Percentiles rank a stretch among this genome's conserved stretches.
Conservation (phyloP, 1,140 invertebrate species). For the Pseudomyrmex cubaensis region DNA sequence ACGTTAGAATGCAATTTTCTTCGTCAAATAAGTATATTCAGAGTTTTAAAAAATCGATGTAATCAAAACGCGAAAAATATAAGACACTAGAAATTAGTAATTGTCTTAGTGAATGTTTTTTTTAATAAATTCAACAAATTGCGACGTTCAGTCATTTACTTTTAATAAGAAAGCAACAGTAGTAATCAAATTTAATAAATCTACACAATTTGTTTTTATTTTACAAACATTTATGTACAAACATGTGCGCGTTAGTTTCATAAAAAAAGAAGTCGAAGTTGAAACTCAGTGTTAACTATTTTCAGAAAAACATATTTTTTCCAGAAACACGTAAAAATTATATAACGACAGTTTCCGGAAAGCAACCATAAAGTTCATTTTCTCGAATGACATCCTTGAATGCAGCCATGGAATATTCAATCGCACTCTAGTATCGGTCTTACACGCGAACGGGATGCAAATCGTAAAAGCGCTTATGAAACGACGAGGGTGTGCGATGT, state of each 20-base stretch:
- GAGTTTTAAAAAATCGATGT: background rate
- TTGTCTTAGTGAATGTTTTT: too few relatives aligned
- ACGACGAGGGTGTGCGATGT: conserved; percentile 41
- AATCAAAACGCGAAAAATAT: too few relatives aligned
- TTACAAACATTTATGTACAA: background rate
- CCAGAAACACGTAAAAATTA: background rate
- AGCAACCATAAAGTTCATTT: conserved; percentile 2
- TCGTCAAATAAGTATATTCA: background rate
- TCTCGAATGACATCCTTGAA: background rate
- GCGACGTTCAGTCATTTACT: too few relatives aligned
- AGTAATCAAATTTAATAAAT: too few relatives aligned
- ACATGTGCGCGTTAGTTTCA: too few relatives aligned
- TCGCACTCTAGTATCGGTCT: conserved; percentile 25
- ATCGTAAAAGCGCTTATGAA: conserved; percentile 66
- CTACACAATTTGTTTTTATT: too few relatives aligned
- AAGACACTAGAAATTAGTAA: too few relatives aligned
- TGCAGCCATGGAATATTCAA: conserved; percentile 35
- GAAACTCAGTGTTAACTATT: background rate
- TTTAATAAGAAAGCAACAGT: too few relatives aligned
- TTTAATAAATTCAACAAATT: too few relatives aligned
- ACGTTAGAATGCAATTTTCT: background rate
- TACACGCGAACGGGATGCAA: conserved; percentile 54
- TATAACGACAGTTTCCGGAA: background rate
- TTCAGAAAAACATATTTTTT: background rate
- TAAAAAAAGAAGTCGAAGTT: too few relatives aligned